Evolutionary conservation across 2,888 invertebrate species (phyloP).

Genomic region (Acrobeloides nanus): DNA sequence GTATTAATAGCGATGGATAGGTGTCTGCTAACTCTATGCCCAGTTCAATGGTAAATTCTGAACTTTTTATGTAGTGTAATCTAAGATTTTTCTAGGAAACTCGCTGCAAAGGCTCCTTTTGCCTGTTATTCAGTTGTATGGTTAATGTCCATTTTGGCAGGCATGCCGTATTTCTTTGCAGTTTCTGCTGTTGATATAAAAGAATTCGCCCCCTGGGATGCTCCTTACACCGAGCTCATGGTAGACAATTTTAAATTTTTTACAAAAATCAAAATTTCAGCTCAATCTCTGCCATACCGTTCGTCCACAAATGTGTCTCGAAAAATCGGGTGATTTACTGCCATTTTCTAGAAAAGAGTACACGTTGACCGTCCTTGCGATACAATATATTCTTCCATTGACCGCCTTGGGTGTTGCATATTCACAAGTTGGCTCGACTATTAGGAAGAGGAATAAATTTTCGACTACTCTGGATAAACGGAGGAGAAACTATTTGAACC

Average conservation of each 20-base stretch:
- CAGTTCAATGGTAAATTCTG: conserved; percentile 50
- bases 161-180: conserved; percentile 47
- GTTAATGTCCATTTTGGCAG: conserved; percentile 44
- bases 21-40: conserved; percentile 48
- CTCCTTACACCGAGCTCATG: too few relatives aligned
- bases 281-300: conserved; percentile 24
- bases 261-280: conserved; percentile 20
- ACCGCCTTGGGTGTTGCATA: conserved; percentile 45
- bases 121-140: conserved; percentile 45
- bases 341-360: conserved; percentile 37
- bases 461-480: conserved; percentile 26
- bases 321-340: conserved; percentile 37
- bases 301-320: conserved; percentile 35
- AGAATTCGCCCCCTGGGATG: conserved; percentile 35
- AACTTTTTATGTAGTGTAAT: too few relatives aligned
- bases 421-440: conserved; percentile 49
- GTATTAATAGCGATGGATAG: conserved; percentile 50
- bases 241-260: too few relatives aligned
- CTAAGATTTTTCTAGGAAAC: too few relatives aligned
- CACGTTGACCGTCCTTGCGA: conserved; percentile 38
- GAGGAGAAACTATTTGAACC: too few relatives aligned
- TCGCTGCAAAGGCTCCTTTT: conserved; percentile 47
- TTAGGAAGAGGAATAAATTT: conserved; percentile 32
- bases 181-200: conserved; percentile 38
- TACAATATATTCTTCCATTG: conserved; percentile 41